These are phyloP conservation scores for Drosophila pseudotalamancana DNA, from an alignment of 2,888 invertebrate genomes.

Conservation along the genomic window DNA sequence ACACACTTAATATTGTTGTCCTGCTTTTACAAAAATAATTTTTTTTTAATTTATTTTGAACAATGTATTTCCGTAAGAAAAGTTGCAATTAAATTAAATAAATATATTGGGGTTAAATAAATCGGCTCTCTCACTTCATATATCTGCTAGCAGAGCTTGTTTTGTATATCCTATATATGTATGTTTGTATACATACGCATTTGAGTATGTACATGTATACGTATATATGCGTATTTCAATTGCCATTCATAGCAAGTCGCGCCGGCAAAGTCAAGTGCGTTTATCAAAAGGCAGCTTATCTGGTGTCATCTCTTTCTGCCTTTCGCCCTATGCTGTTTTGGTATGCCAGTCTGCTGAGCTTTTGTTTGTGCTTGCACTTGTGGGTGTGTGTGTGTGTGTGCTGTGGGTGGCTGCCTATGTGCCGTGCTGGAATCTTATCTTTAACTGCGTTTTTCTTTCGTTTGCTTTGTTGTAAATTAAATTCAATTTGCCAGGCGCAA, in stretches of 20 bases:
- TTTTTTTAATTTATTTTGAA: background rate
- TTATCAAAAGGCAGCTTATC: conserved; percentile 60
- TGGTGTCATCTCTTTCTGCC: conserved; percentile 48
- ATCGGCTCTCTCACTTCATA: background rate
- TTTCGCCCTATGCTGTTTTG: conserved; percentile 24
- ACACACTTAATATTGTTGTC: background rate
- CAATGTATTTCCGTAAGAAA: no score
- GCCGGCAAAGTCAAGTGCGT: conserved; percentile 71
- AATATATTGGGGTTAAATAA: conserved; percentile 2
- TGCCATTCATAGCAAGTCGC: conserved; percentile 52
- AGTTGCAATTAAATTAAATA: background rate
- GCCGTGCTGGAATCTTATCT: conserved; percentile 67
- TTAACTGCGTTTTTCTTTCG: conserved; percentile 25
- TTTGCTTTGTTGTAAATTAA: conserved; percentile 43
- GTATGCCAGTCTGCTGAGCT: conserved; percentile 51
- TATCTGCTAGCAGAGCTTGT: conserved; percentile 5
- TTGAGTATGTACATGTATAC: background rate
- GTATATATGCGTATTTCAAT: conserved; percentile 37
- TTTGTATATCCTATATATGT: background rate
- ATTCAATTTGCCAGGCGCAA: conserved; percentile 62
- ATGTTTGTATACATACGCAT: background rate
- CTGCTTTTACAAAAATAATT: background rate
- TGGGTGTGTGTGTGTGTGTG: conserved; percentile 23
- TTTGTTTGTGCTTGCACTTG: conserved; percentile 23
- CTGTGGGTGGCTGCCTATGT: conserved; percentile 15